Percentiles rank a stretch among this genome's conserved stretches.
Evolutionary conservation across 2,797 vertebrate species (phyloP).

Genomic region (Mallotus villosus): DNA sequence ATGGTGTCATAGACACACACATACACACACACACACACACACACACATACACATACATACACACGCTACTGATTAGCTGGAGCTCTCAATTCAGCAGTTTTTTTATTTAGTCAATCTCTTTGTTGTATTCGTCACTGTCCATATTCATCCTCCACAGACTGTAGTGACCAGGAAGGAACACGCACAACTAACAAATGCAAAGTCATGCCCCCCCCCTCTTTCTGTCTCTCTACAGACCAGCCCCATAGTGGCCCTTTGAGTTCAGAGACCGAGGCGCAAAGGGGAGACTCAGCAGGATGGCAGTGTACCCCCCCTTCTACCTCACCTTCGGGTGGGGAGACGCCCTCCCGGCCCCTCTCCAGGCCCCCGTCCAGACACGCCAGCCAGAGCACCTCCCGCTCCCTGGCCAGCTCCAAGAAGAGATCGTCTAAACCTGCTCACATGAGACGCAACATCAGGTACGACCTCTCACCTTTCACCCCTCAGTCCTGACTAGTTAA

Average conservation of each 20-base stretch:
- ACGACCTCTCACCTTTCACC: not conserved
- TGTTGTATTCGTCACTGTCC: not conserved
- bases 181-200: too few relatives aligned
- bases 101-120: not conserved
- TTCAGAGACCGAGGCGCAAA: conserved; percentile 79
- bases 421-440: conserved; percentile 85
- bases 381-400: conserved; percentile 74
- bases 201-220: not conserved
- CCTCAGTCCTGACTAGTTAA: too few relatives aligned
- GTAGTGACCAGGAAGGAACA: too few relatives aligned
- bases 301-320: conserved; percentile 83
- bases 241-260: conserved; percentile 80
- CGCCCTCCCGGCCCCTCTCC: conserved; percentile 54
- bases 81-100: not conserved
- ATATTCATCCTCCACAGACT: not conserved
- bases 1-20: conserved; percentile 12
- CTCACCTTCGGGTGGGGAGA: conserved; percentile 82
- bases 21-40: conserved; percentile 15
- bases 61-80: not conserved
- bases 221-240: conserved; percentile 73
- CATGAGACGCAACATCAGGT: conserved; percentile 96
- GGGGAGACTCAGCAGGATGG: conserved; percentile 78
- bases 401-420: conserved; percentile 81
- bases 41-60: conserved; percentile 13
- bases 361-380: conserved; percentile 69